These are phyloP conservation scores for Protonibea diacanthus DNA, from an alignment of 2,797 vertebrate species.

Conservation along the genomic window DNA sequence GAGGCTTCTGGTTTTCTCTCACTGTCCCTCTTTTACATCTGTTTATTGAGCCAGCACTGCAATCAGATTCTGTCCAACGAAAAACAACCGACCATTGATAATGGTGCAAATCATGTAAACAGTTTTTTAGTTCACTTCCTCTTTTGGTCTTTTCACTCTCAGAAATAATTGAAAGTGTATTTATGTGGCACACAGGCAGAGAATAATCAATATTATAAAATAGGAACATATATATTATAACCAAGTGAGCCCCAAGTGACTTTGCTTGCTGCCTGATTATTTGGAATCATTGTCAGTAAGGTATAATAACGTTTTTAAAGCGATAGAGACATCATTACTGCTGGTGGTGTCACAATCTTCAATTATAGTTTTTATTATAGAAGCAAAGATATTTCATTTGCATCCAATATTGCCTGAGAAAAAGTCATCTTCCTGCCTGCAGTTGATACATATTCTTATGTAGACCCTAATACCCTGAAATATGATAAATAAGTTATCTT, in stretches of 20 bases:
- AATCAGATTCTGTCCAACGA: not conserved
- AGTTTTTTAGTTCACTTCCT: not conserved
- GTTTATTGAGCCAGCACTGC: not conserved
- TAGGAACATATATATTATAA: not conserved
- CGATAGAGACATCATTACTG: not conserved
- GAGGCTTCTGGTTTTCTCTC: not conserved
- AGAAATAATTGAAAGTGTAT: conserved; percentile 2
- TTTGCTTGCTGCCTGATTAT: not conserved
- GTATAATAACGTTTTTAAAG: not conserved
- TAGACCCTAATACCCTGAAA: not conserved
- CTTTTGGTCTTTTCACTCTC: conserved; percentile 5
- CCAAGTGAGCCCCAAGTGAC: not conserved
- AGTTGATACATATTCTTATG: not conserved
- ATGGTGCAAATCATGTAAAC: conserved; percentile 22
- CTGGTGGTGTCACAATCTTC: not conserved
- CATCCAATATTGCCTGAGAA: not conserved
- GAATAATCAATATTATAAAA: not conserved
- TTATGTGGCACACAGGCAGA: not conserved
- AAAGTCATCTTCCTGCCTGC: not conserved
- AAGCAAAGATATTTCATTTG: not conserved
- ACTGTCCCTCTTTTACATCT: not conserved
- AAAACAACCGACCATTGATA: conserved; percentile 10
- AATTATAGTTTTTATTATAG: not conserved
- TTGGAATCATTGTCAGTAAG: not conserved
- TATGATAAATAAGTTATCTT: not conserved